These are phyloP conservation scores for Perca schrenkii DNA, from an alignment of 2,113 vertebrate genomes.

Conservation along the genomic window DNA sequence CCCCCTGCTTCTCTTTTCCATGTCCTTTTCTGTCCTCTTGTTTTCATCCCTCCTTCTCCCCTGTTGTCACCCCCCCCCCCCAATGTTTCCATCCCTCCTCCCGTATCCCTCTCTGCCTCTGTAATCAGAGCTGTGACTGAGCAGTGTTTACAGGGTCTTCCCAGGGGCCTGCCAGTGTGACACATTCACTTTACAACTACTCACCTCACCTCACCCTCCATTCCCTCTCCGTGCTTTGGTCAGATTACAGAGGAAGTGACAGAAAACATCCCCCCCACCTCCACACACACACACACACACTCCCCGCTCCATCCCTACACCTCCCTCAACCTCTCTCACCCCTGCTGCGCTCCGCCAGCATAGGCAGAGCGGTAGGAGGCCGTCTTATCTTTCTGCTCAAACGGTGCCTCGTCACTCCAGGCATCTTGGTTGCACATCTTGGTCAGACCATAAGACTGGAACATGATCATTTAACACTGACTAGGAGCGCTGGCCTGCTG, in stretches of 20 bases:
- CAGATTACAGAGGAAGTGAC: slow-evolving; percentile 57
- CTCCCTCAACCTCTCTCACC: slow-evolving; percentile 17
- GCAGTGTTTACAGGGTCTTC: slow-evolving; percentile 71
- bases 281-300: not conserved
- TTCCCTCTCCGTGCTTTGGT: slow-evolving; percentile 43
- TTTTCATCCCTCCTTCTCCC: slow-evolving; percentile 38
- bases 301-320: slow-evolving; percentile 13
- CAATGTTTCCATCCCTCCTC: slow-evolving; percentile 39
- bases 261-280: slow-evolving; percentile 16
- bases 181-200: slow-evolving; percentile 67
- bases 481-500: slow-evolving; percentile 1
- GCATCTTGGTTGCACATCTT: slow-evolving; percentile 4
- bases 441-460: slow-evolving; percentile 37
- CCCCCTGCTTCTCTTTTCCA: slow-evolving; percentile 9
- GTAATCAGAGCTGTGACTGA: slow-evolving; percentile 77
- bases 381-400: slow-evolving; percentile 57
- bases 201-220: slow-evolving; percentile 51
- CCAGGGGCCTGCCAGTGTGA: slow-evolving; percentile 63
- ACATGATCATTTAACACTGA: slow-evolving; percentile 49
- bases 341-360: slow-evolving; percentile 29
- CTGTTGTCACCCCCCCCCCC: slow-evolving; percentile 31
- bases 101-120: slow-evolving; percentile 17
- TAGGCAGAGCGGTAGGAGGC: slow-evolving; percentile 26
- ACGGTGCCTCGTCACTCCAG: slow-evolving; percentile 8
- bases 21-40: slow-evolving; percentile 39